Evolutionary conservation across 1,140 invertebrate genomes (phyloP).

Genomic region (Pseudomyrmex gracilis): DNA sequence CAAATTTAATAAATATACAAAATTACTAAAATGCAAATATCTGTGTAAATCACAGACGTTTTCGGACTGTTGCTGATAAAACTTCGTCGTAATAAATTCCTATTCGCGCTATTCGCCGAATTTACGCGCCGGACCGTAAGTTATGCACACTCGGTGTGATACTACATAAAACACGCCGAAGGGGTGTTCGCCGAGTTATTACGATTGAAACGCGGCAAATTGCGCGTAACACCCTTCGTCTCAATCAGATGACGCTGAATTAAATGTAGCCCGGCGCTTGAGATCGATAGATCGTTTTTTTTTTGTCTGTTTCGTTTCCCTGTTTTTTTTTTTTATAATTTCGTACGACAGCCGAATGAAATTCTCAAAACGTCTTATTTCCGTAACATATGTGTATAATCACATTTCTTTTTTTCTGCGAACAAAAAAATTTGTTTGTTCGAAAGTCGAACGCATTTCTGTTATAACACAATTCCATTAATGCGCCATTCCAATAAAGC

Average conservation of each 20-base stretch:
- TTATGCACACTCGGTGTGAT: constrained; percentile 77
- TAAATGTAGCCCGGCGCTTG: constrained; percentile 65
- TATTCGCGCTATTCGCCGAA: constrained; percentile 56
- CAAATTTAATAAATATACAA: too few species aligned
- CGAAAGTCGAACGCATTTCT: background rate
- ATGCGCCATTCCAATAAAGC: constrained; percentile 46
- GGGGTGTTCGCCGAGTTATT: constrained; percentile 76
- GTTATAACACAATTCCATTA: constrained; percentile 45
- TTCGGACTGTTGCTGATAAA: constrained; percentile 8
- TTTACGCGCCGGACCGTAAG: constrained; percentile 75
- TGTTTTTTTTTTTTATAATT: background rate
- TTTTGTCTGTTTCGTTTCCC: background rate
- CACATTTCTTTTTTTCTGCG: too few species aligned
- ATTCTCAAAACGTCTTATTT: too few species aligned
- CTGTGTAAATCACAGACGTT: too few species aligned
- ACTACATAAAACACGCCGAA: constrained; percentile 79
- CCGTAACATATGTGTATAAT: background rate
- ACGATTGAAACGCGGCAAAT: constrained; percentile 80
- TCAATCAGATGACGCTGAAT: constrained; percentile 60
- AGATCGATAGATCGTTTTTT: background rate
- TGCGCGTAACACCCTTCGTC: constrained; percentile 81
- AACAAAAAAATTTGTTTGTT: too few species aligned
- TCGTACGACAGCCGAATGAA: too few species aligned
- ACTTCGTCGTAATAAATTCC: constrained; percentile 46
- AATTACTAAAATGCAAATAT: too few species aligned